These are phyloP conservation scores for Pristionchus maxplancki DNA, from an alignment of 2,888 invertebrate genomes.

Conservation along the genomic window DNA sequence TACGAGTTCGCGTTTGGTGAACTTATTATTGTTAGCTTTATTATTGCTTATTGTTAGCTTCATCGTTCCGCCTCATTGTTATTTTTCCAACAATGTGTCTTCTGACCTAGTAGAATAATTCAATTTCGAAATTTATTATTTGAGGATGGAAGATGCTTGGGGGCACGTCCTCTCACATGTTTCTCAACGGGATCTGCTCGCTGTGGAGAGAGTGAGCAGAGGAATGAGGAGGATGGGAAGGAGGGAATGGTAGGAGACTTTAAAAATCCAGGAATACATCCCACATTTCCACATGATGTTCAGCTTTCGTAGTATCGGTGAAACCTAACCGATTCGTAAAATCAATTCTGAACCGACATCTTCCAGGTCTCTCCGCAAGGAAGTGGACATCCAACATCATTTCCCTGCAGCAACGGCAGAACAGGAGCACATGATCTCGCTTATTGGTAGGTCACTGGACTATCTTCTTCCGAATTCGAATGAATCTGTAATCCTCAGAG, in stretches of 20 bases:
- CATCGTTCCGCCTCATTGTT: no score
- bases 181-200: background rate
- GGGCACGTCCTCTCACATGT: constrained; percentile 25
- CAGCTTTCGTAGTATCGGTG: background rate
- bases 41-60: no score
- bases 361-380: background rate
- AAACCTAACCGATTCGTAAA: background rate
- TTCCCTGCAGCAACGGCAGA: constrained; percentile 24
- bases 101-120: no score
- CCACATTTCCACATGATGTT: no score
- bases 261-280: no score
- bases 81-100: no score
- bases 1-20: no score
- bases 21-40: no score
- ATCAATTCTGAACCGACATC: background rate
- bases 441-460: no score
- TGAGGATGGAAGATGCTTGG: constrained; percentile 48
- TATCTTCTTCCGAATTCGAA: no score
- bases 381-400: background rate
- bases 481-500: background rate
- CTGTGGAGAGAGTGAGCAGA: constrained; percentile 11
- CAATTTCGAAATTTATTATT: no score
- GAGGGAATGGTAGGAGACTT: constrained; percentile 50
- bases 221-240: background rate
- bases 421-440: background rate